phyloP scores from a whole-genome alignment of 2,888 invertebrate genomes.

The Perithous albicinctus region DNA sequence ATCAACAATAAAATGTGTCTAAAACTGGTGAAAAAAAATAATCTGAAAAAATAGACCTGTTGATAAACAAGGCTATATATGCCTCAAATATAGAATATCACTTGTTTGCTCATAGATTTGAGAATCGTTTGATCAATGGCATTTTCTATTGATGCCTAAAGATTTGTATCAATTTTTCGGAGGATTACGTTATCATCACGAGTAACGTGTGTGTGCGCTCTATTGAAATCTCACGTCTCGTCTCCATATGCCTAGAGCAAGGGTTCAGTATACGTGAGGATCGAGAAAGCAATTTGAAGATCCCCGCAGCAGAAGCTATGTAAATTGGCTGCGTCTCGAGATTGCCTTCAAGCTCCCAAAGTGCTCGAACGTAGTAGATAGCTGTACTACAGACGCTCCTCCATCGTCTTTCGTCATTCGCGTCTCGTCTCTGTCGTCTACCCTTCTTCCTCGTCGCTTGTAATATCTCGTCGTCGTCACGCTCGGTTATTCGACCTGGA shows the following conservation, averaged over 20 bases:
- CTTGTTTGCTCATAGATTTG: background rate
- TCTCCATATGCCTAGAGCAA: background rate
- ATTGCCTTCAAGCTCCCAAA: constrained; percentile 45
- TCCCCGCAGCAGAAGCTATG: constrained; percentile 15
- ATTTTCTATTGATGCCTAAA: background rate
- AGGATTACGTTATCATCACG: background rate
- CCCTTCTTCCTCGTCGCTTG: background rate
- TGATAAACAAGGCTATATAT: too few relatives aligned
- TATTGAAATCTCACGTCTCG: background rate
- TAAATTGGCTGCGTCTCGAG: constrained; percentile 45
- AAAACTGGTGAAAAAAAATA: too few relatives aligned
- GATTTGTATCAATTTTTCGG: background rate
- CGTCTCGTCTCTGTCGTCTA: constrained; percentile 1
- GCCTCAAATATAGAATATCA: too few relatives aligned
- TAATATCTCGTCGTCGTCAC: constrained; percentile 42
- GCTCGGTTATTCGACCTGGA: constrained; percentile 27
- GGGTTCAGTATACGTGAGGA: constrained; percentile 14
- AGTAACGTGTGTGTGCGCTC: background rate
- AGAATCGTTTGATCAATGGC: background rate
- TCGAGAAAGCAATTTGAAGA: constrained; percentile 47
- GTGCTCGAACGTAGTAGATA: constrained; percentile 24
- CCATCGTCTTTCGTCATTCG: constrained; percentile 19
- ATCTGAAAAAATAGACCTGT: too few relatives aligned
- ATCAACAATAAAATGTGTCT: too few relatives aligned
- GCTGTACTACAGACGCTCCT: background rate